Base-by-base conservation (phyloP, 2,113 vertebrate genomes). In the Anser brachyrhynchus region DNA sequence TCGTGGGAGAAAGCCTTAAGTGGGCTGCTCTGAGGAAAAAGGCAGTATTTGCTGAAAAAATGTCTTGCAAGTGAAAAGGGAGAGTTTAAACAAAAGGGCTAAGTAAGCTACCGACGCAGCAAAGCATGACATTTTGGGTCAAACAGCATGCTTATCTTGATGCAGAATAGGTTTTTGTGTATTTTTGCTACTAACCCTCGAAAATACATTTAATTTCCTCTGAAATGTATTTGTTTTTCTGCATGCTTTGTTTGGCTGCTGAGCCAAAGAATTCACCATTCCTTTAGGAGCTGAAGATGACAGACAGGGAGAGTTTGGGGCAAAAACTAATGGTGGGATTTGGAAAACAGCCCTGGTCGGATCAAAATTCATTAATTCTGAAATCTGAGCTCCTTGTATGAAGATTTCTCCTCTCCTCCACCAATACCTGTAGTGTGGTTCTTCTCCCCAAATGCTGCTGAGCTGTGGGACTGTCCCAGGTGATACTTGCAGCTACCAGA, bases 211-310 rank as follows among this genome's bases (percentile, higher is more conserved):
- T 55, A 1, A 72, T 77, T 92, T 81, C 51, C 51, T 66, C 41
- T 70, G 44, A 57, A 70, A 52, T 46, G 7, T 9, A 13, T 64
- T 57, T 69, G n/a, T 69, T 72, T 77, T 52, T 37, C 70, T 20
- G 22, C 26, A 51, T 8, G 23, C 13, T 74, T 80, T 14, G 3
- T 51, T 61, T 57, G 89, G 59, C 74, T 87, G 59, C 39, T 0
- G 1, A 62, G n/a, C 33, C 61, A 54, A 58, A 1, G 4, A 20
- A 28, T 33, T 33, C 55, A 22, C 15, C 13, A 2, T 0, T 17
- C 13, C 64, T 66, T 52, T 17, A 66, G 44, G 35, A 72, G 73
- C 7, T 4, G 21, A 61, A 80, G 77, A 23, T 20, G 31, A 41
- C 15, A 61, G 39, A 84, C 8, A 51, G 35, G 54, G 31, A 33